A percentile compares a stretch with the other conserved stretches of the same genome.
Conservation (phyloP, 1,140 invertebrate species). For the Teleopsis dalmanni region DNA sequence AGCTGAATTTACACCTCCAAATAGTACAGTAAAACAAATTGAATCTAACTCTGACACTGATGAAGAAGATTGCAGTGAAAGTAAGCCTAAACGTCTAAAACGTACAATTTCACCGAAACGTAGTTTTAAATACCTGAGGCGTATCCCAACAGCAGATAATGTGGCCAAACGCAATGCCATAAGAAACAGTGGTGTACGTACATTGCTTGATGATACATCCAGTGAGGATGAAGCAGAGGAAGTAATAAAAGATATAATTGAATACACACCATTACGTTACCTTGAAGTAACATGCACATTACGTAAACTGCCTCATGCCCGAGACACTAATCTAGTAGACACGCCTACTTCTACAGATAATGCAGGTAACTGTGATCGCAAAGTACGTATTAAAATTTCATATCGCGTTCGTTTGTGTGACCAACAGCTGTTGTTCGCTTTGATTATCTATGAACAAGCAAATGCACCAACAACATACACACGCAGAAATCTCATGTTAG, state of each 20-base stretch:
- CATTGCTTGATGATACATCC: conserved; percentile 9
- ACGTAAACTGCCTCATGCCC: not conserved
- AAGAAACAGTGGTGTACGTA: conserved; percentile 4
- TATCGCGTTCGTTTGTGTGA: conserved; percentile 10
- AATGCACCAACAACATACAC: not conserved
- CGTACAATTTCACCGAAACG: not conserved
- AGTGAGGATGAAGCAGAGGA: conserved; percentile 10
- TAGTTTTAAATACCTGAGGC: conserved; percentile 8
- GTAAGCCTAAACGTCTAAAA: conserved; percentile 1
- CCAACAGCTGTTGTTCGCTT: conserved; percentile 10
- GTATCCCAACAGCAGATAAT: conserved; percentile 1
- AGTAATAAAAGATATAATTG: not conserved
- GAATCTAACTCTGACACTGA: not conserved
- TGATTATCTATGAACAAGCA: conserved; percentile 12
- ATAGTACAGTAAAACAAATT: conserved; percentile 10
- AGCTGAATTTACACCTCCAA: conserved; percentile 10
- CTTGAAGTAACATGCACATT: conserved; percentile 6
- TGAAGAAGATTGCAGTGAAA: not conserved
- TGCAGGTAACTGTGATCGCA: conserved; percentile 4
- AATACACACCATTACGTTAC: conserved; percentile 8
- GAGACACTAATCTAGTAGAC: not conserved
- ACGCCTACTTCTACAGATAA: not conserved
- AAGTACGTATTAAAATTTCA: conserved; percentile 11
- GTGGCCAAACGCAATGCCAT: conserved; percentile 2
- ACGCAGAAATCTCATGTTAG: conserved; percentile 9